Conservation (phyloP, 2,888 invertebrate genomes). For the Oxyscelio sp. region DNA sequence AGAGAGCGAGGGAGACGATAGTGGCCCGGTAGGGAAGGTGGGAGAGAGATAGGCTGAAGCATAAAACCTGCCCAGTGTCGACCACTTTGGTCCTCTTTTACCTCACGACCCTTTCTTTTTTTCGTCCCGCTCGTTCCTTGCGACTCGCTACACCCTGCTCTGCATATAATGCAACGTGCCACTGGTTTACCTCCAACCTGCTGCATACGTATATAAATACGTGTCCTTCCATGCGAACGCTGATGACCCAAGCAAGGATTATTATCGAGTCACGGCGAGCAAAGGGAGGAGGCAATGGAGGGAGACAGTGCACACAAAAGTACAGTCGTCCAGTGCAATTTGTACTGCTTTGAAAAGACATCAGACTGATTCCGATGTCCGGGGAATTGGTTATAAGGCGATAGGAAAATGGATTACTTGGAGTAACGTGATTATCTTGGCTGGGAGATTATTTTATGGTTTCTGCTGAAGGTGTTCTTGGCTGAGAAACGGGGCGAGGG, state of each 20-base stretch:
- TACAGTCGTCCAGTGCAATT: slow-evolving; percentile 52
- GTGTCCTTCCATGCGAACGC: slow-evolving; percentile 80
- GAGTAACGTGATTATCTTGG: too few species aligned
- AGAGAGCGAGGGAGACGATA: slow-evolving; percentile 51
- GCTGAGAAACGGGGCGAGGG: too few species aligned
- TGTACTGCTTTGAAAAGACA: slow-evolving; percentile 54
- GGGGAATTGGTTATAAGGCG: not conserved
- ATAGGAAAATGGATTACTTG: not conserved
- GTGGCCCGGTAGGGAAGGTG: not conserved
- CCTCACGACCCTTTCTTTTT: slow-evolving; percentile 71
- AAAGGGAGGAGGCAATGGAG: slow-evolving; percentile 16
- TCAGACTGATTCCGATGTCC: slow-evolving; percentile 5
- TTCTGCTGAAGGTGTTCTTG: too few species aligned
- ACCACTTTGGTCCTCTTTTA: slow-evolving; percentile 72
- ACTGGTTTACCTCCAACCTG: slow-evolving; percentile 75
- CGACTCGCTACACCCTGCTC: slow-evolving; percentile 86
- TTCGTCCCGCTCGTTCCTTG: slow-evolving; percentile 75
- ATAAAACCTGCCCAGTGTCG: slow-evolving; percentile 83
- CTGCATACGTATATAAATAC: slow-evolving; percentile 77
- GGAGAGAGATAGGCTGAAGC: slow-evolving; percentile 9
- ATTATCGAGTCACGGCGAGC: slow-evolving; percentile 78
- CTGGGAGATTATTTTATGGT: too few species aligned
- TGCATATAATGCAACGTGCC: slow-evolving; percentile 86
- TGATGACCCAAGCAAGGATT: slow-evolving; percentile 86
- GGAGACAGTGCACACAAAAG: not conserved